Evolutionary conservation across 2,797 vertebrate genomes (phyloP), one percentile per base, ranked within the genome.

Genomic region (Accipiter fasciatus): DNA sequence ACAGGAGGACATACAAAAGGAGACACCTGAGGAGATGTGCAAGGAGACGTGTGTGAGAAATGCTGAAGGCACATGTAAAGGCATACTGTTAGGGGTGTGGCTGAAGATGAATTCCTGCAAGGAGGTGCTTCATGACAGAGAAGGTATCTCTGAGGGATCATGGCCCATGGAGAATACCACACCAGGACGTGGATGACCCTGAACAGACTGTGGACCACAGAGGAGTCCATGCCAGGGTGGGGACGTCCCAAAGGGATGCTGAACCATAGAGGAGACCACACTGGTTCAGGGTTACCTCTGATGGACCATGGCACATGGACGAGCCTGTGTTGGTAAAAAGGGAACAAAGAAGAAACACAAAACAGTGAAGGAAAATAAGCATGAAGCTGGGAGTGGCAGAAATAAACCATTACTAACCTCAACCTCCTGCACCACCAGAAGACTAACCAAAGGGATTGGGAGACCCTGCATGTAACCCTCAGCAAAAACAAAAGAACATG

Each of bases 301-400:
- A n/a, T 26, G 15, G 7, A 39, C 13, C 1, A 8, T 28, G 11
- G 17, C 16, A 5, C 28, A 8, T 13, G 26, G 22, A 52, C 10
- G 2, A 46, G 0, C 28, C 24, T 2, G 0, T 31, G 3, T 26
- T 33, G 22, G 20, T 46, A 54, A 20, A 42, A 14, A 33, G 11
- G 18, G 16, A 70, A 70, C 13, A 78, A 82, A 15, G 31, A 59
- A 55, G 33, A 66, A 93, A 61, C 6, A 64, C 5, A 64, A 76
- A 86, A 11, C 5, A n/a, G 2, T n/a, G 11, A 69, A 69, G 17
- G 10, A 57, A 83, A 85, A 79, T 5, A 44, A 35, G 9, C 26
- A 40, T 0, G 0, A 87, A 71, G 5, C 5, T 76, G 15, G 5
- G 5, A 72, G 11, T 52, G 16, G 5, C 17, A 61, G 29, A 83